Conservation (phyloP, 2,888 invertebrate genomes). For the Cenopis cana region DNA sequence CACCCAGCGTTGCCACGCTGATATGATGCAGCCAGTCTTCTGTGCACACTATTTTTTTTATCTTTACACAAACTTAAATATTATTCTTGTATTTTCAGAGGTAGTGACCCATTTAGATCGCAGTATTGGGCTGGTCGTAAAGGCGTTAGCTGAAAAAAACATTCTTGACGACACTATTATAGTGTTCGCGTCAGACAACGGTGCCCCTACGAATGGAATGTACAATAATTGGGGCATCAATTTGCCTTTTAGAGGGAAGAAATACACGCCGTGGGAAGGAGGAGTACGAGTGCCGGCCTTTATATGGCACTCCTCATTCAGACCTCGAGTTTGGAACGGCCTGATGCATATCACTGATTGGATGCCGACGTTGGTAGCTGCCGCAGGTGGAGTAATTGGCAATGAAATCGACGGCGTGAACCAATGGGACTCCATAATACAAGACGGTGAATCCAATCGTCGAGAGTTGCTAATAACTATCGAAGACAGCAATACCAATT, state of each 20-base stretch:
- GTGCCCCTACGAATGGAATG: slow-evolving; percentile 91
- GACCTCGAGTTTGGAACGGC: slow-evolving; percentile 86
- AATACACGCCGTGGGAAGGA: slow-evolving; percentile 94
- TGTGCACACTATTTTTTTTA: too few relatives aligned
- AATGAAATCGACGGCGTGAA: slow-evolving; percentile 87
- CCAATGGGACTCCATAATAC: slow-evolving; percentile 87
- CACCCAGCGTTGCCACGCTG: too few relatives aligned
- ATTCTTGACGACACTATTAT: slow-evolving; percentile 94
- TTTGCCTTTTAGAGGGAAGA: slow-evolving; percentile 92
- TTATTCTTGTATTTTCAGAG: slow-evolving; percentile 62
- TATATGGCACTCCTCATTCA: slow-evolving; percentile 86
- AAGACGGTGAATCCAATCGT: slow-evolving; percentile 74
- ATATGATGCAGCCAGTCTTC: too few relatives aligned
- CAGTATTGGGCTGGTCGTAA: slow-evolving; percentile 91
- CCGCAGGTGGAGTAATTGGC: slow-evolving; percentile 65
- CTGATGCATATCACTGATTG: slow-evolving; percentile 93
- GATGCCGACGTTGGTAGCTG: slow-evolving; percentile 89
- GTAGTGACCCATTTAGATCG: slow-evolving; percentile 92
- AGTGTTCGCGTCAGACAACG: slow-evolving; percentile 95
- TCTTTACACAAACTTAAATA: too few relatives aligned
- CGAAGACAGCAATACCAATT: slow-evolving; percentile 79
- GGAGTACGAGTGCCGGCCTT: slow-evolving; percentile 91
- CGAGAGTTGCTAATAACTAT: slow-evolving; percentile 85
- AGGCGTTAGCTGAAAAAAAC: slow-evolving; percentile 86
- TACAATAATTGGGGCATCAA: slow-evolving; percentile 91